Evolutionary conservation across 2,113 vertebrate genomes (phyloP), one percentile per base, ranked within the genome.

Genomic region (Podiceps cristatus): DNA sequence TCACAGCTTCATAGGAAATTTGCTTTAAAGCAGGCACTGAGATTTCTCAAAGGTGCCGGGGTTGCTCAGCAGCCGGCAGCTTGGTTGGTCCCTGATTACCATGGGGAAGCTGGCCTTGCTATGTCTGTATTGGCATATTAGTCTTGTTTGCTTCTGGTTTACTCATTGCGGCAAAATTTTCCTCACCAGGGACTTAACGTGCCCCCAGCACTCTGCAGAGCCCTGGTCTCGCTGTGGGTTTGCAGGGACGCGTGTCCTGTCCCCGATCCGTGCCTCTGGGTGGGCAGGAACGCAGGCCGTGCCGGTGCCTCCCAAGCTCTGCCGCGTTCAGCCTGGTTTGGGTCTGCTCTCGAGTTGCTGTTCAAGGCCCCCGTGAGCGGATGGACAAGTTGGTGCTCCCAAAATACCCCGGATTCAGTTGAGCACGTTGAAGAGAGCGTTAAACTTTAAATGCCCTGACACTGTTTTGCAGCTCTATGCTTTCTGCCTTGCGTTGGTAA

Each of bases 241-340:
- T 24, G 81, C 23, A 11, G 82, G 55, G 55, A 2, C 14, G 2
- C 1, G 6, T 16, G 47, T 31, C 35, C 71, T 15, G 42, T 18
- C 33, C 67, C 68, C 25, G 10, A 10, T 24, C 28, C 11, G 1
- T 0, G 0, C 19, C 27, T 27, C 59, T 44, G 83, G 24, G 5
- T 35, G 53, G 62, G 42, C 13, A 11, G 1, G 5, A 31, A 12
- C 1, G 0, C 7, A 5, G 1, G 0, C 28, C 14, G 1, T 11
- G 35, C 13, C 2, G 0, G 23, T 20, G 17, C 78, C 27, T 49
- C 27, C 53, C 68, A 9, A 16, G 9, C 4, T 22, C 37, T 0
- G 1, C 4, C 0, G 11, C 3, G 10, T 75, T 12, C 1, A 1
- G 37, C 6, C 73, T 81, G 63, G 1, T 15, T 37, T 47, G 31